A percentile compares a stretch with the other conserved stretches of the same genome.
These are phyloP conservation scores for Pyrochroa serraticornis DNA, from an alignment of 2,888 invertebrate genomes.

Conservation along the genomic window DNA sequence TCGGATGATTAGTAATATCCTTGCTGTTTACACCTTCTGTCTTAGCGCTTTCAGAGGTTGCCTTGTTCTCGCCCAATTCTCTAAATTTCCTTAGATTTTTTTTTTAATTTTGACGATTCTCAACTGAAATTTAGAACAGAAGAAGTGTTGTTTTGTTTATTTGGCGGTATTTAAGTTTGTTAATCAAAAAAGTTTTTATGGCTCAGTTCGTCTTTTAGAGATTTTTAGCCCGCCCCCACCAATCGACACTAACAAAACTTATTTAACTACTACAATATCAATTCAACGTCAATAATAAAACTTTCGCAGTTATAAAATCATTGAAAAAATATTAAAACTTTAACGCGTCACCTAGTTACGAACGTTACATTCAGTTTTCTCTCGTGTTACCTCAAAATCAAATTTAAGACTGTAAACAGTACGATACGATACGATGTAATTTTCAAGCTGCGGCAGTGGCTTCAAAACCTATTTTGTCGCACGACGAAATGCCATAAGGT, in stretches of 20 bases:
- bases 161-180: constrained; percentile 24
- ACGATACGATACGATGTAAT: too few relatives aligned
- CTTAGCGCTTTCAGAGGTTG: constrained; percentile 24
- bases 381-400: too few relatives aligned
- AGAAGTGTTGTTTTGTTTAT: constrained; percentile 12
- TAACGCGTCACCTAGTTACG: not conserved
- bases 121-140: constrained; percentile 14
- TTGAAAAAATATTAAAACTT: constrained; percentile 12
- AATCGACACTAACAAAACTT: constrained; percentile 21
- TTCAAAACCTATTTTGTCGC: too few relatives aligned
- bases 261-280: constrained; percentile 36
- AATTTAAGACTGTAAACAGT: too few relatives aligned
- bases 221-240: constrained; percentile 14
- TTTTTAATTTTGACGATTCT: constrained; percentile 12
- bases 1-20: constrained; percentile 34
- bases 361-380: too few relatives aligned
- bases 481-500: too few relatives aligned
- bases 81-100: constrained; percentile 11
- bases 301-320: constrained; percentile 39
- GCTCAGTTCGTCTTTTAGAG: constrained; percentile 11
- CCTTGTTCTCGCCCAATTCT: constrained; percentile 20
- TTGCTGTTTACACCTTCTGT: constrained; percentile 33
- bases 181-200: constrained; percentile 29
- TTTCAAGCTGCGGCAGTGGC: too few relatives aligned
- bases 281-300: constrained; percentile 35